These are phyloP conservation scores for Drosophila kurseongensis DNA, from an alignment of 1,140 invertebrate genomes.

Conservation along the genomic window DNA sequence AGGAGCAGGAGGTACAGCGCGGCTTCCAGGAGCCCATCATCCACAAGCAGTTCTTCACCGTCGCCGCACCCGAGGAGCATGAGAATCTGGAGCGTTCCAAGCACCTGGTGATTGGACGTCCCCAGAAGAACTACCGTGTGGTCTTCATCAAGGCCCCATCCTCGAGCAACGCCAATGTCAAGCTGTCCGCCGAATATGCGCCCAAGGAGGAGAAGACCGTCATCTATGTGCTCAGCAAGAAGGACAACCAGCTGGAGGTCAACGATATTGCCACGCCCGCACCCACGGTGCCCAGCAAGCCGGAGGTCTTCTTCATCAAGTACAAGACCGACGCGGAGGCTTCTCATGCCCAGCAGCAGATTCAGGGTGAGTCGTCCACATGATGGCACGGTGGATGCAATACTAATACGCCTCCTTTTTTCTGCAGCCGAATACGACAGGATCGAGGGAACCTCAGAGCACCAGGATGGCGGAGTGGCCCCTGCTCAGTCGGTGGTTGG, in stretches of 20 bases:
- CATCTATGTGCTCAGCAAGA: slow-evolving; percentile 94
- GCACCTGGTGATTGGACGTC: slow-evolving; percentile 84
- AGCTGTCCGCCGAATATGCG: slow-evolving; percentile 77
- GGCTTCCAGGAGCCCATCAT: slow-evolving; percentile 71
- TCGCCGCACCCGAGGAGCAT: slow-evolving; percentile 79
- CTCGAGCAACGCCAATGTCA: slow-evolving; percentile 87
- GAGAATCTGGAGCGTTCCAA: slow-evolving; percentile 70
- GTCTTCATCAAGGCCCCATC: slow-evolving; percentile 94
- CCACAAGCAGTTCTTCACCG: slow-evolving; percentile 78
- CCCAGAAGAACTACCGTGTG: slow-evolving; percentile 93
- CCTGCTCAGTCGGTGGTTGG: slow-evolving; percentile 79
- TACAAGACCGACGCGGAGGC: slow-evolving; percentile 89
- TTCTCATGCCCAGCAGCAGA: slow-evolving; percentile 76
- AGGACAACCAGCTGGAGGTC: slow-evolving; percentile 88
- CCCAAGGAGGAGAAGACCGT: slow-evolving; percentile 92
- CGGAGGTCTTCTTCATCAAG: slow-evolving; percentile 91
- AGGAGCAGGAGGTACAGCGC: slow-evolving; percentile 56
- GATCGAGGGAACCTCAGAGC: slow-evolving; percentile 77
- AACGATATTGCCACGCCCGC: slow-evolving; percentile 88
- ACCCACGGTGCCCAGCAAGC: slow-evolving; percentile 90
- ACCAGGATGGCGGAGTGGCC: slow-evolving; percentile 74
- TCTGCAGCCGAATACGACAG: slow-evolving; percentile 74
- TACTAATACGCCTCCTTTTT: neutral
- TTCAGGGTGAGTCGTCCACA: slow-evolving; percentile 64
- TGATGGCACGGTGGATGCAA: neutral